Percentiles rank a stretch among this genome's conserved stretches.
These are phyloP conservation scores for Diplodus sargus DNA, from an alignment of 2,797 vertebrate species.

Conservation along the genomic window DNA sequence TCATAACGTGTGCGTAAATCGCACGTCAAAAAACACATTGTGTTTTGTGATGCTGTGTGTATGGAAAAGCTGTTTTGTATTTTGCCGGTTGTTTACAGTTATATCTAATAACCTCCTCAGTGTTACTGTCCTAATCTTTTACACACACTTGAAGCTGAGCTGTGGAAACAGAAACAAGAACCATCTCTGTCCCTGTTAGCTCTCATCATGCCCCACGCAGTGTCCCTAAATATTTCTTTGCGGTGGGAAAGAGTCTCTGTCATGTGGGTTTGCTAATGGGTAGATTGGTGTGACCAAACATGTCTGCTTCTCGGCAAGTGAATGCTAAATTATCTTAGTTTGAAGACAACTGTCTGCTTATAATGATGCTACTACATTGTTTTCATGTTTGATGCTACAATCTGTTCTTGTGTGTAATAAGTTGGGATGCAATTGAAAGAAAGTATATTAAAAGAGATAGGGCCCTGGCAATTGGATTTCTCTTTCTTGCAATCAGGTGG, in stretches of 20 bases:
- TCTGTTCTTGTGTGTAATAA: neutral
- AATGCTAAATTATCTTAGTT: neutral
- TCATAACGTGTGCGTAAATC: no score
- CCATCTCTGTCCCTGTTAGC: neutral
- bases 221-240: neutral
- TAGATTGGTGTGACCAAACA: neutral
- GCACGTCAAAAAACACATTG: no score
- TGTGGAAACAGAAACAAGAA: neutral
- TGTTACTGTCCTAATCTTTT: neutral
- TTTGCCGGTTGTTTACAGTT: neutral
- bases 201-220: neutral
- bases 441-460: slow-evolving; percentile 12
- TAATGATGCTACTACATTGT: neutral
- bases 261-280: accelerated
- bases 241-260: neutral
- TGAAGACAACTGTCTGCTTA: neutral
- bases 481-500: slow-evolving; percentile 6
- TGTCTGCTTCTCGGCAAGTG: neutral
- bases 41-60: neutral
- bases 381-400: neutral
- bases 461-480: slow-evolving; percentile 18
- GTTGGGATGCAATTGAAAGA: neutral
- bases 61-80: neutral
- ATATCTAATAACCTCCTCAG: no score
- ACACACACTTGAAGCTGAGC: neutral